Percentiles rank a stretch among this genome's conserved stretches.
These are phyloP conservation scores for Protonemura montana DNA, from an alignment of 2,888 invertebrate genomes.

Conservation along the genomic window DNA sequence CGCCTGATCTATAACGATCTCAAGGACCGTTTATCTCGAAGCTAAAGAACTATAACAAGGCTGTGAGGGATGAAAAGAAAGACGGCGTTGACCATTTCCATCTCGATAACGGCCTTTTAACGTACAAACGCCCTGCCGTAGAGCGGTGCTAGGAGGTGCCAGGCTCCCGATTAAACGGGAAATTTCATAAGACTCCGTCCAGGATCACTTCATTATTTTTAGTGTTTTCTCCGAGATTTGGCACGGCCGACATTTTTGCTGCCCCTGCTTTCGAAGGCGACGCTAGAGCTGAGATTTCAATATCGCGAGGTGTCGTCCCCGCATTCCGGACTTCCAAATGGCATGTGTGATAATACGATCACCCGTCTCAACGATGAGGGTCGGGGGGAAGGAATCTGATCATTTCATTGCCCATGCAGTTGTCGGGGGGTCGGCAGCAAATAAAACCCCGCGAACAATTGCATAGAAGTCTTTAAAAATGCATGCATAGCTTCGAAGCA, in stretches of 20 bases:
- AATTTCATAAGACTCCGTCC: neutral
- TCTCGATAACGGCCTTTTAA: neutral
- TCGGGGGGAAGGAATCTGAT: neutral
- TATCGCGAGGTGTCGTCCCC: neutral
- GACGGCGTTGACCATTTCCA: neutral
- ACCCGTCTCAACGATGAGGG: neutral
- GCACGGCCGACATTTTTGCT: neutral
- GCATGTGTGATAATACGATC: neutral
- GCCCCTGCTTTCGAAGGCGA: neutral
- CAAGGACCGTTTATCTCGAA: neutral
- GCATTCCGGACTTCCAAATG: neutral
- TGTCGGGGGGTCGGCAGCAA: neutral
- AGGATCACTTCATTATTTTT: neutral
- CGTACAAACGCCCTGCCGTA: neutral
- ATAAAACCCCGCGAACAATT: neutral
- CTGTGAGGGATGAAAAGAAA: slow-evolving; percentile 2
- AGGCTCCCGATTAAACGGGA: neutral
- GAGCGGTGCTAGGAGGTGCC: neutral
- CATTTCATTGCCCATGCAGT: neutral
- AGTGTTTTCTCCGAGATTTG: neutral
- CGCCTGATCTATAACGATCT: slow-evolving; percentile 23
- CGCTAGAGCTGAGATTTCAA: neutral
- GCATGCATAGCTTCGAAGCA: neutral
- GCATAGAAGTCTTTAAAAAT: neutral
- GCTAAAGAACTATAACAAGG: slow-evolving; percentile 25